Conservation (phyloP, 2,113 vertebrate genomes). For the Glaucomys volans region DNA sequence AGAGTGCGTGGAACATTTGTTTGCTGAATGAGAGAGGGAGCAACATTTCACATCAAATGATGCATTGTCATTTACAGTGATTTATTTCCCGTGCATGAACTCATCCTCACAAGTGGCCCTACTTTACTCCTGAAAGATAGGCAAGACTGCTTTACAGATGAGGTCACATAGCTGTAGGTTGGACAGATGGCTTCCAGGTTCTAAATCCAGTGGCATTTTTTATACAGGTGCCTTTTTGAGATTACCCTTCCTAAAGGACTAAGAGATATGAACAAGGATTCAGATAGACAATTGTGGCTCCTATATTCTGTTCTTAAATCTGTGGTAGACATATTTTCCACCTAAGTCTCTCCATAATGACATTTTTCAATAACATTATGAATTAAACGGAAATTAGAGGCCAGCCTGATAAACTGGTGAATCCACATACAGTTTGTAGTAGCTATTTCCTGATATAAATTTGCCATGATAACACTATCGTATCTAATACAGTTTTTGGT, state of each 20-base stretch:
- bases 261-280: background rate
- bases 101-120: background rate
- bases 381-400: slow-evolving; percentile 1
- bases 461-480: background rate
- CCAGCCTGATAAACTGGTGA: background rate
- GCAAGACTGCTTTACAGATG: slow-evolving; percentile 54
- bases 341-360: background rate
- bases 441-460: slow-evolving; percentile 34
- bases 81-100: slow-evolving; percentile 39
- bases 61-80: slow-evolving; percentile 47
- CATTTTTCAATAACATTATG: slow-evolving; percentile 20
- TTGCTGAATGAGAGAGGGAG: slow-evolving; percentile 52
- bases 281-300: background rate
- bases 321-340: background rate
- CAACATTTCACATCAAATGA: slow-evolving; percentile 37
- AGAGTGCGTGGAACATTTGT: slow-evolving; percentile 38
- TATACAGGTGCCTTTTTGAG: background rate
- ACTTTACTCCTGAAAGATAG: slow-evolving; percentile 33
- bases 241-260: background rate
- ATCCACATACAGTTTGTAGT: background rate
- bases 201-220: slow-evolving; percentile 1
- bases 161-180: slow-evolving; percentile 45
- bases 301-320: slow-evolving; percentile 18
- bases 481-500: slow-evolving; percentile 41
- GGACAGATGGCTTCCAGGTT: slow-evolving; percentile 11